A percentile compares a stretch with the other conserved stretches of the same genome.
Conservation (phyloP, 2,797 vertebrate species). For the Caiman crocodilus region DNA sequence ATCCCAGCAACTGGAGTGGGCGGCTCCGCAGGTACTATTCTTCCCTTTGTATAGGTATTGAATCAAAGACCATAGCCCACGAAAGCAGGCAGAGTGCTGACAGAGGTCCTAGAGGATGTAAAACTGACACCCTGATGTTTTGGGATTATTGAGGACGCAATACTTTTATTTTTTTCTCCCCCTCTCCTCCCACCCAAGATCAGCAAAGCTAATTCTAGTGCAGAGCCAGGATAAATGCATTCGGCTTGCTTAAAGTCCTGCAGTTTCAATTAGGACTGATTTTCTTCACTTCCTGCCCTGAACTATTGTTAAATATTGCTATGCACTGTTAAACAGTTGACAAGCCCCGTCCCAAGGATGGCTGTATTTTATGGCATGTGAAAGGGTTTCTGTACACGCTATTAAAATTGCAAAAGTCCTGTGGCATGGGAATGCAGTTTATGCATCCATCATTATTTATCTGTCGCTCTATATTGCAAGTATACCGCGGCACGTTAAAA, state of each 20-base stretch:
- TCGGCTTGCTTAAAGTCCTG: neutral
- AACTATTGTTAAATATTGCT: neutral
- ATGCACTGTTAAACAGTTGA: neutral
- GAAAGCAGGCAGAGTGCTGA: neutral
- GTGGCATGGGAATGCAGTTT: neutral
- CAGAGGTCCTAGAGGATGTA: neutral
- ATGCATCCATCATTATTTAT: neutral
- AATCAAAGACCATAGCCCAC: neutral
- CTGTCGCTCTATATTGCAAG: neutral
- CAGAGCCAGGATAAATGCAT: neutral
- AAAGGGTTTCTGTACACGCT: neutral
- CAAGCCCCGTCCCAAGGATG: neutral
- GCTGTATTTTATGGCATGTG: neutral
- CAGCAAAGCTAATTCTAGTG: neutral
- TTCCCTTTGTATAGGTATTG: neutral
- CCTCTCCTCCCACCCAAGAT: neutral
- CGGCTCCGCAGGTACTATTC: neutral
- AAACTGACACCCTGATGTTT: fast-evolving
- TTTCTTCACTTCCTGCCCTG: neutral
- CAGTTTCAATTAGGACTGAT: neutral
- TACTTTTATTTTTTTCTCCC: neutral
- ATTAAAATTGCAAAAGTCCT: neutral
- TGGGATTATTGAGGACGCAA: neutral
- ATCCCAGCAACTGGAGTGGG: neutral
- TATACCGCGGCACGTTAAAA: neutral